These are phyloP conservation scores for Orgyia antiqua DNA, from an alignment of 2,888 invertebrate species.

Conservation along the genomic window DNA sequence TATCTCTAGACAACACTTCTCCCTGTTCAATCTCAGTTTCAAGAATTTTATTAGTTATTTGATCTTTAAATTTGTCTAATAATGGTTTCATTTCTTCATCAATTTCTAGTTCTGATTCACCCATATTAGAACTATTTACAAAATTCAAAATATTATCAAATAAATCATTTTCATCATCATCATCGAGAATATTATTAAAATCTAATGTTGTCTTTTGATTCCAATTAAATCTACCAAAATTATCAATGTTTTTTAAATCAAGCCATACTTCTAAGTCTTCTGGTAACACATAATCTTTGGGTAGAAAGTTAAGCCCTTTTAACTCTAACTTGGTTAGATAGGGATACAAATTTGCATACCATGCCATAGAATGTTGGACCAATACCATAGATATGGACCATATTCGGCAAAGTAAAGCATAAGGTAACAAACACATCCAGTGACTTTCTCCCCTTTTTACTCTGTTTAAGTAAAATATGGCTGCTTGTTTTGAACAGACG, in stretches of 20 bases:
- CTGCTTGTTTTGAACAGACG: slow-evolving; percentile 64
- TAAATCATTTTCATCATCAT: slow-evolving; percentile 37
- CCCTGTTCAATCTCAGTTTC: slow-evolving; percentile 15
- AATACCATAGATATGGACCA: slow-evolving; percentile 71
- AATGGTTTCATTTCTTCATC: slow-evolving; percentile 9
- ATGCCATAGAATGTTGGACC: slow-evolving; percentile 62
- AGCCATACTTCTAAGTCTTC: slow-evolving; percentile 66
- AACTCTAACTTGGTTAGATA: slow-evolving; percentile 51
- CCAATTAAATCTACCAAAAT: slow-evolving; percentile 58
- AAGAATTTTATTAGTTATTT: slow-evolving; percentile 2
- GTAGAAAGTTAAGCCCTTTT: slow-evolving; percentile 70
- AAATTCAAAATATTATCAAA: slow-evolving; percentile 53
- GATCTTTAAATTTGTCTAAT: slow-evolving; percentile 7
- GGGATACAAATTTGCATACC: slow-evolving; percentile 67
- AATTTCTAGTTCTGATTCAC: slow-evolving; percentile 13
- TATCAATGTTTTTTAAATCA: slow-evolving; percentile 62
- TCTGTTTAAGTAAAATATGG: slow-evolving; percentile 69
- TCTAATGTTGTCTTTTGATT: slow-evolving; percentile 36
- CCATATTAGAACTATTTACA: slow-evolving; percentile 47
- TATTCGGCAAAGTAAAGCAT: slow-evolving; percentile 72
- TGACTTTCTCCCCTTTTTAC: slow-evolving; percentile 75
- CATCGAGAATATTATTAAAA: slow-evolving; percentile 34
- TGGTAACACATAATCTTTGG: slow-evolving; percentile 60
- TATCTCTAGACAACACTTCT: neutral
- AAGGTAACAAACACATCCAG: slow-evolving; percentile 75